Percentiles rank a stretch among this genome's conserved stretches.
phyloP scores from a whole-genome alignment of 2,888 invertebrate genomes.

The Parochlus steinenii region DNA sequence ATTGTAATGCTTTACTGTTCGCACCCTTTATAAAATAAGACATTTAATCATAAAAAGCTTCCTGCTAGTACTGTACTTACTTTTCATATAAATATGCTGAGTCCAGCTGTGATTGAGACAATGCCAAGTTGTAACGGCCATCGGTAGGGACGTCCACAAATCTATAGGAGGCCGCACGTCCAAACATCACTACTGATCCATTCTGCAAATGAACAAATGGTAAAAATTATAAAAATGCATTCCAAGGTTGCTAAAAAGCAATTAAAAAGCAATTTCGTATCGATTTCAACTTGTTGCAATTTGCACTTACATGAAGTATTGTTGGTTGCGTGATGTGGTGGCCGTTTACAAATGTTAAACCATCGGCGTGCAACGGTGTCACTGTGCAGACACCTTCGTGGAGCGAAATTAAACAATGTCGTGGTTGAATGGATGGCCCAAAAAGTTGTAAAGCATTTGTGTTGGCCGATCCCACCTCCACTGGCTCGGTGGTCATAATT shows the following conservation, averaged over 20 bases:
- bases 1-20: too few species aligned
- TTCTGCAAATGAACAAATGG: conserved; percentile 35
- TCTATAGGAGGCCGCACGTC: conserved; percentile 70
- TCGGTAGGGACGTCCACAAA: conserved; percentile 73
- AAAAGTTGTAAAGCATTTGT: conserved; percentile 62
- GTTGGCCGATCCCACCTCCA: conserved; percentile 63
- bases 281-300: background rate
- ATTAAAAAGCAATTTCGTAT: conserved; percentile 1
- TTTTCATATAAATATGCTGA: conserved; percentile 70
- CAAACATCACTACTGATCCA: conserved; percentile 71
- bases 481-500: conserved; percentile 42
- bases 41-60: too few species aligned
- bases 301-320: conserved; percentile 54
- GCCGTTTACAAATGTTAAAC: conserved; percentile 88
- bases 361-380: conserved; percentile 84
- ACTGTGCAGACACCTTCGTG: conserved; percentile 85
- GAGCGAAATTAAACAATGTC: conserved; percentile 89
- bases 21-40: too few species aligned
- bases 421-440: conserved; percentile 81
- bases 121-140: conserved; percentile 57
- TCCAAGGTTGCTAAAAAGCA: background rate
- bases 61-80: too few species aligned
- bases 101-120: conserved; percentile 55
- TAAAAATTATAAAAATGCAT: conserved; percentile 3
- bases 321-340: conserved; percentile 85